Evolutionary conservation across 2,113 vertebrate genomes (phyloP).

Genomic region (Malurus melanocephalus): DNA sequence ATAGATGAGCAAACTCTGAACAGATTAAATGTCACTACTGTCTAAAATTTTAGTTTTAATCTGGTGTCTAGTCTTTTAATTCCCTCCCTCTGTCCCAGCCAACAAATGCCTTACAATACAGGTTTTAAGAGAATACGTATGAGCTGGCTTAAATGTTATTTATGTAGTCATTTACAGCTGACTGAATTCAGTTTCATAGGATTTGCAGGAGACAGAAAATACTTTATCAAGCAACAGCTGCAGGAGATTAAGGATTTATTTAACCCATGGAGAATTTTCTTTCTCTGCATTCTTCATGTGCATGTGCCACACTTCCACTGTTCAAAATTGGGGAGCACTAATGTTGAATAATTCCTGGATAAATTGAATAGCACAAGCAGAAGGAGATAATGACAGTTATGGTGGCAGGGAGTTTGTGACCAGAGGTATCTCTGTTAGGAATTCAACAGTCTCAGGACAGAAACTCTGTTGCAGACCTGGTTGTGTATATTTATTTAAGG

Average conservation of each 20-base stretch:
- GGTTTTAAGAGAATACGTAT: neutral
- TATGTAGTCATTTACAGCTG: slow-evolving; percentile 26
- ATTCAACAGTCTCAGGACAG: neutral
- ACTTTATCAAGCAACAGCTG: slow-evolving; percentile 14
- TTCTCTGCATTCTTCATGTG: neutral
- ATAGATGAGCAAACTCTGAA: neutral
- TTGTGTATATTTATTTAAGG: neutral
- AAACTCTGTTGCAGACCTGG: neutral
- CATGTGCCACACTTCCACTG: neutral
- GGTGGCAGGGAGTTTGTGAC: neutral
- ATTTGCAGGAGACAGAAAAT: slow-evolving; percentile 23
- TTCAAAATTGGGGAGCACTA: neutral
- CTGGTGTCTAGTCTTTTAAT: slow-evolving; percentile 27
- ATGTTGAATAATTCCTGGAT: neutral
- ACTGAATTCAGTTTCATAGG: slow-evolving; percentile 24
- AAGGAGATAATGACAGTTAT: neutral
- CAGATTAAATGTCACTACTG: neutral
- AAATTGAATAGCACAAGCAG: neutral
- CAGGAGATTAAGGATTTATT: slow-evolving; percentile 12
- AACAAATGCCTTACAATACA: slow-evolving; percentile 15
- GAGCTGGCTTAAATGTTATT: slow-evolving; percentile 31
- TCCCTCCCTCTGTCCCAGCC: neutral
- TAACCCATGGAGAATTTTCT: slow-evolving; percentile 27
- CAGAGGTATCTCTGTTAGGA: neutral
- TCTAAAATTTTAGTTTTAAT: slow-evolving; percentile 35